Conservation (phyloP, 1,140 invertebrate genomes). For the Microplitis mediator region DNA sequence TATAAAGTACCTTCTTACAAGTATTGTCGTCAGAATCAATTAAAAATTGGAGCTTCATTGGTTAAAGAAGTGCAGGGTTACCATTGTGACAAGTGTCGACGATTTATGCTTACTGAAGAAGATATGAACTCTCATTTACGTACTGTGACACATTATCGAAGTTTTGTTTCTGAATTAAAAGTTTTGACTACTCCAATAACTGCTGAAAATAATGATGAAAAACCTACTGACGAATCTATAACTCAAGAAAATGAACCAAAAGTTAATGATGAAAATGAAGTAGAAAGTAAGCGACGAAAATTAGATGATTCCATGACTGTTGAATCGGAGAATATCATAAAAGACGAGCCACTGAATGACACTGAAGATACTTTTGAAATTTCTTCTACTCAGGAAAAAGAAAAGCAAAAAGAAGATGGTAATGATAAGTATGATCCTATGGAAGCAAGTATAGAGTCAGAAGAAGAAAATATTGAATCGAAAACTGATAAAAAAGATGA, state of each 20-base stretch:
- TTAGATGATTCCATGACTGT: not conserved
- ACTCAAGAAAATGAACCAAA: slow-evolving; percentile 12
- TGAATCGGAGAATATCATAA: not conserved
- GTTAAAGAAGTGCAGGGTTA: slow-evolving; percentile 56
- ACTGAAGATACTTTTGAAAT: not conserved
- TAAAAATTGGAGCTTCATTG: slow-evolving; percentile 51
- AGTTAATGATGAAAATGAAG: not conserved
- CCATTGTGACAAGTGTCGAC: slow-evolving; percentile 58
- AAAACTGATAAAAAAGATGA: slow-evolving; percentile 21
- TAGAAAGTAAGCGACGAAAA: slow-evolving; percentile 6
- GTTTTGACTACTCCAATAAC: slow-evolving; percentile 36
- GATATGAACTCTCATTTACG: slow-evolving; percentile 57
- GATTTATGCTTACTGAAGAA: slow-evolving; percentile 56
- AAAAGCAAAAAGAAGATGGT: slow-evolving; percentile 26
- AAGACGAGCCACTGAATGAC: not conserved
- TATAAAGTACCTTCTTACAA: slow-evolving; percentile 56
- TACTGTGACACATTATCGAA: slow-evolving; percentile 56
- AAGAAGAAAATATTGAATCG: slow-evolving; percentile 41
- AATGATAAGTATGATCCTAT: slow-evolving; percentile 54
- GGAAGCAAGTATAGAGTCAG: slow-evolving; percentile 51
- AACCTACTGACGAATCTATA: slow-evolving; percentile 9
- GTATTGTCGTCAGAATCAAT: slow-evolving; percentile 55
- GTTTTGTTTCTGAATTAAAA: slow-evolving; percentile 57
- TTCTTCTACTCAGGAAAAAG: not conserved
- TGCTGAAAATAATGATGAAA: slow-evolving; percentile 38